phyloP scores from a whole-genome alignment of 2,888 invertebrate genomes.

The Tenthredo mesomela region DNA sequence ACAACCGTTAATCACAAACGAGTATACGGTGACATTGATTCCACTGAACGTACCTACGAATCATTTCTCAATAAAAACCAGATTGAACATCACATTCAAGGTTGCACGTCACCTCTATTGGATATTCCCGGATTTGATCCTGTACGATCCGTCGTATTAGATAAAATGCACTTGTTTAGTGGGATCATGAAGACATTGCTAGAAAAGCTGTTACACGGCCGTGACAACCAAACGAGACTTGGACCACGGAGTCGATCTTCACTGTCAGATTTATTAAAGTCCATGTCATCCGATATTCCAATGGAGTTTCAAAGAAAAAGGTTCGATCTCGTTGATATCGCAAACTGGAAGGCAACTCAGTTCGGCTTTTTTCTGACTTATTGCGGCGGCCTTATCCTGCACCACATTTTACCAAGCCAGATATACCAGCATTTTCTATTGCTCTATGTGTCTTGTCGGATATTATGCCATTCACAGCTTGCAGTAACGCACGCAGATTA shows the following conservation, averaged over 20 bases:
- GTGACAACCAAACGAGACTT: background rate
- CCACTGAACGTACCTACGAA: slow-evolving; percentile 32
- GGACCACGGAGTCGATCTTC: background rate
- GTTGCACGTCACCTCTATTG: slow-evolving; percentile 39
- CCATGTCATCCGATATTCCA: slow-evolving; percentile 54
- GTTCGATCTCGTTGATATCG: slow-evolving; percentile 49
- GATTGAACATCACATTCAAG: slow-evolving; percentile 51
- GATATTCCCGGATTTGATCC: slow-evolving; percentile 47
- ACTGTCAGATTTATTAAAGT: slow-evolving; percentile 6
- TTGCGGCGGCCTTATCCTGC: slow-evolving; percentile 50
- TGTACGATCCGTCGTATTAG: slow-evolving; percentile 37
- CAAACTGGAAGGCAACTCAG: slow-evolving; percentile 59
- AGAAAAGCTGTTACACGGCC: slow-evolving; percentile 13
- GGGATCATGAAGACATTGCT: slow-evolving; percentile 52
- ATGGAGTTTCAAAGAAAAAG: slow-evolving; percentile 57
- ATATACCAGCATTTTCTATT: too few species aligned
- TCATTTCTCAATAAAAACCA: slow-evolving; percentile 42
- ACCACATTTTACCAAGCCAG: background rate
- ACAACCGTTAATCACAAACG: slow-evolving; percentile 37
- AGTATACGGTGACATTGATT: slow-evolving; percentile 13
- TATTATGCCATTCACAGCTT: too few species aligned
- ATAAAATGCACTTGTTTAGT: slow-evolving; percentile 51
- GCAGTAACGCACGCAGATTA: too few species aligned
- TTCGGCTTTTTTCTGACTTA: slow-evolving; percentile 57
- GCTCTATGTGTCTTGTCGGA: too few species aligned